Base-by-base conservation (phyloP, 2,888 invertebrate genomes). In the Vesta saturnalis region DNA sequence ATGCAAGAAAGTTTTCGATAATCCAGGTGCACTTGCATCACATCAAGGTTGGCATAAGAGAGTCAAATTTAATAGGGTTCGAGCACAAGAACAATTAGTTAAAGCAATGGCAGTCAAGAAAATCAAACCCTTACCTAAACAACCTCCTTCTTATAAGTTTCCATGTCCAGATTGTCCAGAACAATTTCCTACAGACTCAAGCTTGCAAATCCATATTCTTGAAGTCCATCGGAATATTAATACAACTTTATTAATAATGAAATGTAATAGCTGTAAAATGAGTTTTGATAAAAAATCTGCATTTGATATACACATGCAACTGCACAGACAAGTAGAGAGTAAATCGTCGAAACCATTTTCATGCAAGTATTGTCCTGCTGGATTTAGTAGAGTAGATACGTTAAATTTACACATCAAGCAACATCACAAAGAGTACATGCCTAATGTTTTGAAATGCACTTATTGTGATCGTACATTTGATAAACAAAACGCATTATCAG, bases 401-500 rank as follows among this genome's bases (percentile, higher is more conserved):
- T 80, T 91, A 21, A 87, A 89, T 35, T 87, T 88, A 54, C 91
- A 91, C 76, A 87, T 90, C 81, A 87, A 88, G 76, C 85, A 87
- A 72, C 89, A 89, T 74, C 88, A 88, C 77, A 81, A 82, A 43
- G 77, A 85, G 16, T 85, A 84, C 1, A 82, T 85, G 80, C 85
- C 35, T 80, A 85, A 69, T 0, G 77, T 74, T 4, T 88, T 88
- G 75, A 87, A 87, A 79, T 91, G 91, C 74, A 88, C 88, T 73
- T 86, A 90, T 60, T 91, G 91, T 73, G 88, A 89, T 1, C 89
- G 90, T 71, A 85, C 86, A 0, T 87, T 91, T 58, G 87, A 86
- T 68, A 90, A 90, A 12, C 89, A 89, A 18, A 83, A 87, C 15
- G 90, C 91, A 10, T 79, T 91, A 22, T 89, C 89, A 59, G 90